Conservation (phyloP, 2,888 invertebrate species). For the Melinaea menophilus region DNA sequence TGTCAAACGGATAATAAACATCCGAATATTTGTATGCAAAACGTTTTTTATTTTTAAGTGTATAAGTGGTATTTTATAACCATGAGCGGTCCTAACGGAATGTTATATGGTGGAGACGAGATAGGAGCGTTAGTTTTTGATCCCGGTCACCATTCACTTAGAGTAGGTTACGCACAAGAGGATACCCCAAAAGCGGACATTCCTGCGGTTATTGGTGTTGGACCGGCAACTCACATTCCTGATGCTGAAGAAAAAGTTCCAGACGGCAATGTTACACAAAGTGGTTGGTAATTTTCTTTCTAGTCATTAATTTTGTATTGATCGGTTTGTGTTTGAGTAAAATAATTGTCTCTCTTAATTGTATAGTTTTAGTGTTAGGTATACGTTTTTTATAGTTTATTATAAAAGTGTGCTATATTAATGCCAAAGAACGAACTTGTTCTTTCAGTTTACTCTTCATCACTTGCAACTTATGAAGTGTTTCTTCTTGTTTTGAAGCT, state of each 20-base stretch:
- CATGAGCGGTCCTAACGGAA: constrained; percentile 79
- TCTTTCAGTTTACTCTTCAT: too few species aligned
- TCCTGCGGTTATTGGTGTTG: constrained; percentile 93
- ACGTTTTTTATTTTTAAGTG: not conserved
- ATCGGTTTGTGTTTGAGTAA: not conserved
- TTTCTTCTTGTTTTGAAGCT: too few species aligned
- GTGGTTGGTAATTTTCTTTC: constrained; percentile 47
- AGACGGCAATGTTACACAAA: constrained; percentile 83
- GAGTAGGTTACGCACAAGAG: constrained; percentile 97
- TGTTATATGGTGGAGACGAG: constrained; percentile 97
- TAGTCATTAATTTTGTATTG: not conserved
- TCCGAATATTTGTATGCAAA: not conserved
- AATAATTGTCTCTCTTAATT: not conserved
- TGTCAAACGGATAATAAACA: constrained; percentile 2
- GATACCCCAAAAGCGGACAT: constrained; percentile 99
- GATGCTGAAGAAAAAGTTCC: constrained; percentile 87
- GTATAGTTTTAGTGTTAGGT: not conserved
- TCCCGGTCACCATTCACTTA: constrained; percentile 85
- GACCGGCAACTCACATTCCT: constrained; percentile 82
- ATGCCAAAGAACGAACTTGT: too few species aligned
- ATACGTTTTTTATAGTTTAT: too few species aligned
- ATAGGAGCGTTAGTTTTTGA: constrained; percentile 99
- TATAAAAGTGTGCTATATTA: too few species aligned
- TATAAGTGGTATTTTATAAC: constrained; percentile 20
- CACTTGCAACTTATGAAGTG: too few species aligned